These are phyloP conservation scores for Brachyalestes nurse DNA, from an alignment of 2,797 vertebrate species.

Conservation along the genomic window DNA sequence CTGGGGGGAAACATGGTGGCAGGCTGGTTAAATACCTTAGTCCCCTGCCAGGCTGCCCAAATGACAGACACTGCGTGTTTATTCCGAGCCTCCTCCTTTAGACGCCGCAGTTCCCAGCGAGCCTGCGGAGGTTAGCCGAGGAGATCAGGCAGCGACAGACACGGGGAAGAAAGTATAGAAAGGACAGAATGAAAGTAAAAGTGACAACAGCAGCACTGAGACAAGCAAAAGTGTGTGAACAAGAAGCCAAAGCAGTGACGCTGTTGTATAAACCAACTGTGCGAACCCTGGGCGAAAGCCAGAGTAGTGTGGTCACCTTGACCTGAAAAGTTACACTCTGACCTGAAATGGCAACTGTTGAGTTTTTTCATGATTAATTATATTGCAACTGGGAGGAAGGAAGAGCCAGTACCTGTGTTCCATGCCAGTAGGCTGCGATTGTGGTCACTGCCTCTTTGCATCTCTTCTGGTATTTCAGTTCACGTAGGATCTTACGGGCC, in stretches of 20 bases:
- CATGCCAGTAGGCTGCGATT: slow-evolving; percentile 93
- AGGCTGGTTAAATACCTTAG: slow-evolving; percentile 90
- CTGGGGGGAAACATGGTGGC: slow-evolving; percentile 65
- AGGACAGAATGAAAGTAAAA: slow-evolving; percentile 45
- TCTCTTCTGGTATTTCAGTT: slow-evolving; percentile 92
- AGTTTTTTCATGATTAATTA: slow-evolving; percentile 13
- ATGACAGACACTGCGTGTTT: slow-evolving; percentile 97
- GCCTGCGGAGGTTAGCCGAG: slow-evolving; percentile 83
- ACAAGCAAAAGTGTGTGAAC: slow-evolving; percentile 62
- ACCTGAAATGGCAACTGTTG: not conserved
- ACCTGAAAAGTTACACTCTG: slow-evolving; percentile 26
- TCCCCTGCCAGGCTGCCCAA: slow-evolving; percentile 99
- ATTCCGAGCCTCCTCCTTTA: slow-evolving; percentile 95
- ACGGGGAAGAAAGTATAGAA: slow-evolving; percentile 51
- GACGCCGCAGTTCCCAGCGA: slow-evolving; percentile 92
- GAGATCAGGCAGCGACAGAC: slow-evolving; percentile 52
- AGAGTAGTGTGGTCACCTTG: not conserved
- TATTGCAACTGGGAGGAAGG: not conserved
- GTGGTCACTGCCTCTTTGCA: slow-evolving; percentile 91
- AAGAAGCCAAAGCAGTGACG: slow-evolving; percentile 61
- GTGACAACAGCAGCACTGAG: slow-evolving; percentile 57
- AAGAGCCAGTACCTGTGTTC: slow-evolving; percentile 86
- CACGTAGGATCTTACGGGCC: slow-evolving; percentile 91
- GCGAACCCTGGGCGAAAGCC: slow-evolving; percentile 24
- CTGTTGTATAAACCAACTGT: slow-evolving; percentile 41